Evolutionary conservation across 2,797 vertebrate species (phyloP).

Genomic region (Platyrinchus mystaceus): DNA sequence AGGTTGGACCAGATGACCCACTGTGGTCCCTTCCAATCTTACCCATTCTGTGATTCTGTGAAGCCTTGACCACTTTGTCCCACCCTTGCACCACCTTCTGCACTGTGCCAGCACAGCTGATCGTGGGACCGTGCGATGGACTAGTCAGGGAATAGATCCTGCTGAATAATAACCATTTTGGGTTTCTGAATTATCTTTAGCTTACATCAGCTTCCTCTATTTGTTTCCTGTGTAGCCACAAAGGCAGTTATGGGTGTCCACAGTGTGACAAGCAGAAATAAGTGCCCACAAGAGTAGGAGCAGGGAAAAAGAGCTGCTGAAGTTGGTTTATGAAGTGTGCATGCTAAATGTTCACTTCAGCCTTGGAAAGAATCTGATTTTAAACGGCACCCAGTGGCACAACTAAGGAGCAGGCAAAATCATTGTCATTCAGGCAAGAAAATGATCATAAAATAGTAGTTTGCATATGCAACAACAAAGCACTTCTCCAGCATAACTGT

Average conservation of each 20-base stretch:
- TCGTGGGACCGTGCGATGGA: rapidly evolving
- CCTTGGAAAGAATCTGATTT: background rate
- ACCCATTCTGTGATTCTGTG: background rate
- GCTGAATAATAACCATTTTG: conserved; percentile 4
- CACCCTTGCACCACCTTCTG: background rate
- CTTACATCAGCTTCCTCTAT: conserved; percentile 12
- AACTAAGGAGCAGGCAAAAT: background rate
- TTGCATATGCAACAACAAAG: background rate
- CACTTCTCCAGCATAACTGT: background rate
- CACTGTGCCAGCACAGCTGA: background rate
- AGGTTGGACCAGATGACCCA: background rate
- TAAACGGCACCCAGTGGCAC: background rate
- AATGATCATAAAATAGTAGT: background rate
- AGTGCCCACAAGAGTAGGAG: background rate
- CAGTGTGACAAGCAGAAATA: background rate
- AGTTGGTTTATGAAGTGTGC: background rate
- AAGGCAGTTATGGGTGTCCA: rapidly evolving
- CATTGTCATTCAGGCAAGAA: background rate
- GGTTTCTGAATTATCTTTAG: conserved; percentile 18
- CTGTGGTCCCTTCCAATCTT: background rate
- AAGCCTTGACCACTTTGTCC: background rate
- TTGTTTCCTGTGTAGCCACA: background rate
- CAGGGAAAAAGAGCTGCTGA: background rate
- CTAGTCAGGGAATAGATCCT: background rate
- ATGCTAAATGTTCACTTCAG: background rate